These are phyloP conservation scores for Zhuqinia jingwanae DNA, from an alignment of 2,888 invertebrate species.

Conservation along the genomic window DNA sequence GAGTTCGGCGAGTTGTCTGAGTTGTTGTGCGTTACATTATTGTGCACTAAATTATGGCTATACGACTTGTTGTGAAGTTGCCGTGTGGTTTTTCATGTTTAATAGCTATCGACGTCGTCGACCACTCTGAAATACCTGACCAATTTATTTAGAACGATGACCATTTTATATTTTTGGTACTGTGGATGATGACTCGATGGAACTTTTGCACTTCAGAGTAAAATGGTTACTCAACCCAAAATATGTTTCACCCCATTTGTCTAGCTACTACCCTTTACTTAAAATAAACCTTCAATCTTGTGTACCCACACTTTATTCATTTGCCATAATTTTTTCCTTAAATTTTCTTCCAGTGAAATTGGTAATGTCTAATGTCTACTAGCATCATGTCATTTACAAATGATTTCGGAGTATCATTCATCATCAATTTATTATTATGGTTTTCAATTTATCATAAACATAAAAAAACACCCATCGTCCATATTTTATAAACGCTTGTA, in stretches of 20 bases:
- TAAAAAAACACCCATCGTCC: no score
- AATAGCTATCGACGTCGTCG: background rate
- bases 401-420: no score
- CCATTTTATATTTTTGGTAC: background rate
- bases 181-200: conserved; percentile 22
- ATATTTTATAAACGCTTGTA: no score
- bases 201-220: background rate
- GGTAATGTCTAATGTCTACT: no score
- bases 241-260: background rate
- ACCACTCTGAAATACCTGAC: background rate
- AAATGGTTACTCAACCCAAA: background rate
- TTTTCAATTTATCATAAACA: no score
- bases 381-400: no score
- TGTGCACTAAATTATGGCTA: background rate
- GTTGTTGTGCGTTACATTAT: no score
- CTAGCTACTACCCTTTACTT: background rate
- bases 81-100: background rate
- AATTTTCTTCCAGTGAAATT: no score
- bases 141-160: background rate
- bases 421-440: no score
- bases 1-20: background rate
- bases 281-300: no score
- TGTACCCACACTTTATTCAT: no score
- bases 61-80: background rate
- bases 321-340: no score